Evolutionary conservation across 2,797 vertebrate species (phyloP).

Genomic region (Lagocephalus sceleratus): DNA sequence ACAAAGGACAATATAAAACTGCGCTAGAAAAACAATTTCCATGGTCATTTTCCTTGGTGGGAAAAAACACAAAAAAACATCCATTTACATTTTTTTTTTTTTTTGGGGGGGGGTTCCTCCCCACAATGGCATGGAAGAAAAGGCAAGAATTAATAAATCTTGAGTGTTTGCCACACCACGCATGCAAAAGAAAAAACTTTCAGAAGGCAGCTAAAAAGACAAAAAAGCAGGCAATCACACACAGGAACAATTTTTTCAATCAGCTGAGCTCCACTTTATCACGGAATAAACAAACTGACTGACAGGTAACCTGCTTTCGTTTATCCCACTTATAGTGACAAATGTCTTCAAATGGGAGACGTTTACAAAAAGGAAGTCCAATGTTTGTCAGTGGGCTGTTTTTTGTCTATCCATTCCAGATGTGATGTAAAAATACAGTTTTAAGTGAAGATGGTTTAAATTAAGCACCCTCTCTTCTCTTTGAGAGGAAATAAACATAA

Average conservation of each 20-base stretch:
- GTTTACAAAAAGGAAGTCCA: conserved; percentile 57
- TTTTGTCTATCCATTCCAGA: conserved; percentile 11
- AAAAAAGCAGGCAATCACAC: background rate
- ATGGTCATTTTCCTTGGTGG: too few species aligned
- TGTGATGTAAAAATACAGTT: background rate
- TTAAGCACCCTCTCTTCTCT: conserved; percentile 25
- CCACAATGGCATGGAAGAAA: too few species aligned
- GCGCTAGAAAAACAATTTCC: too few species aligned
- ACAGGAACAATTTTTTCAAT: background rate
- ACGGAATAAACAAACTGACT: conserved; percentile 1
- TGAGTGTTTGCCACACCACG: too few species aligned
- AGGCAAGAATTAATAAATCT: too few species aligned
- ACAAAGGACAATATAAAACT: too few species aligned
- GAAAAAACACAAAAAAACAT: too few species aligned
- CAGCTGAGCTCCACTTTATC: background rate
- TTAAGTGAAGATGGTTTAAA: conserved; percentile 24
- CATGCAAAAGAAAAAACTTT: too few species aligned
- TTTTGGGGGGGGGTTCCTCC: too few species aligned
- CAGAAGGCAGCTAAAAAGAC: too few species aligned
- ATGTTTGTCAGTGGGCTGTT: conserved; percentile 38
- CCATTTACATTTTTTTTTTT: too few species aligned
- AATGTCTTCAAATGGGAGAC: conserved; percentile 28
- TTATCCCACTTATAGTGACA: conserved; percentile 27
- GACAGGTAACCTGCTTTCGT: conserved; percentile 5
- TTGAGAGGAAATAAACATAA: conserved; percentile 31